Percentiles rank a stretch among this genome's conserved stretches.
Evolutionary conservation across 2,113 vertebrate species (phyloP).

Genomic region (Jaculus jaculus): DNA sequence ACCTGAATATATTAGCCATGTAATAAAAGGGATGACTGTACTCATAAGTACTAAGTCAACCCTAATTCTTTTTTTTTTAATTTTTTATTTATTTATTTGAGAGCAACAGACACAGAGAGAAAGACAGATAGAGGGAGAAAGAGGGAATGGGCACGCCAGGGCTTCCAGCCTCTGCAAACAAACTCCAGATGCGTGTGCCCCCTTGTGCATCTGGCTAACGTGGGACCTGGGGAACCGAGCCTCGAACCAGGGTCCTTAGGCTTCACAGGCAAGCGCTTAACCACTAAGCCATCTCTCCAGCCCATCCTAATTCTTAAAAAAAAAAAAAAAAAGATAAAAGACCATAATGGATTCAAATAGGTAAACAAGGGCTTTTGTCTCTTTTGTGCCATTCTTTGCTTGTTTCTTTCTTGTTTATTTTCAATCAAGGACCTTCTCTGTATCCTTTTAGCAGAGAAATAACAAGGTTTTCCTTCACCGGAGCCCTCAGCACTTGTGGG

Average conservation of each 20-base stretch:
- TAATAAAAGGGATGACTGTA: conserved; percentile 12
- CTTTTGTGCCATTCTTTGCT: background rate
- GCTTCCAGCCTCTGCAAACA: too few species aligned
- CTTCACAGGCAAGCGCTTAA: too few species aligned
- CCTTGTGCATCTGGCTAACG: too few species aligned
- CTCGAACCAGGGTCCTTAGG: too few species aligned
- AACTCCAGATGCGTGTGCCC: too few species aligned
- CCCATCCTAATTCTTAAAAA: background rate
- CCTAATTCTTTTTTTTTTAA: background rate
- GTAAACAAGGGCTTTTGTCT: background rate
- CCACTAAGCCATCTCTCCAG: too few species aligned
- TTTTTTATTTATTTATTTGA: too few species aligned
- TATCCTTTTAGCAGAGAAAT: conserved; percentile 9
- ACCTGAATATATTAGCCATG: conserved; percentile 13
- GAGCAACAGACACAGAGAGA: too few species aligned
- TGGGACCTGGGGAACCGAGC: too few species aligned
- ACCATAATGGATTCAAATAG: conserved; percentile 10
- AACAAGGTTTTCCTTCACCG: conserved; percentile 6
- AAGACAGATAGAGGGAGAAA: too few species aligned
- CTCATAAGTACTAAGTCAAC: conserved; percentile 55
- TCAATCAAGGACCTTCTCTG: background rate
- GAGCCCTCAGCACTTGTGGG: background rate
- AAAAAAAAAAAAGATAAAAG: conserved; percentile 11
- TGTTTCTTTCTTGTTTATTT: background rate
- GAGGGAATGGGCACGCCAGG: too few species aligned